Percentiles rank a stretch among this genome's conserved stretches.
These are phyloP conservation scores for Epinotia brunnichana DNA, from an alignment of 2,888 invertebrate genomes.

Conservation along the genomic window DNA sequence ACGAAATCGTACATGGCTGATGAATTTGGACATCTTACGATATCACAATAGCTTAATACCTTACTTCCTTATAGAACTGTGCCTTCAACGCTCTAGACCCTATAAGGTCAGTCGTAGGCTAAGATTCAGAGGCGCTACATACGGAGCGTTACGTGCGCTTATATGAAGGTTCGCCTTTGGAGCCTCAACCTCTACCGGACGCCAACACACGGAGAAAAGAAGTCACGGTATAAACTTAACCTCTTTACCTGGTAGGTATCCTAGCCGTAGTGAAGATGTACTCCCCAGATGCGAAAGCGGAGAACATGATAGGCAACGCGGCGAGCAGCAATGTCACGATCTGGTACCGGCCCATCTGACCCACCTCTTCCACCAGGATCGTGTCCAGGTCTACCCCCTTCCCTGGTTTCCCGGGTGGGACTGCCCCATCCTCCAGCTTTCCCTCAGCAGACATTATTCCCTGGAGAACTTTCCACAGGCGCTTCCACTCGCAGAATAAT, in stretches of 20 bases:
- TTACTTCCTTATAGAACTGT: not conserved
- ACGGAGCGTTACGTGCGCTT: too few relatives aligned
- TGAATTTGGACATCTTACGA: too few relatives aligned
- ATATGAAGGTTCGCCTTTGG: too few relatives aligned
- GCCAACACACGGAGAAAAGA: too few relatives aligned
- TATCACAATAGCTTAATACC: not conserved
- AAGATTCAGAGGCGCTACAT: too few relatives aligned
- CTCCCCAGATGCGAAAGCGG: slow-evolving; percentile 75
- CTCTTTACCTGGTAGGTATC: slow-evolving; percentile 67
- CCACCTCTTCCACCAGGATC: slow-evolving; percentile 71
- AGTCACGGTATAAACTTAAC: too few relatives aligned
- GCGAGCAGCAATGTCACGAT: slow-evolving; percentile 67
- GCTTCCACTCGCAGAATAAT: not conserved
- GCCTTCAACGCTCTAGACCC: too few relatives aligned
- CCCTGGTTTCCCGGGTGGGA: slow-evolving; percentile 10
- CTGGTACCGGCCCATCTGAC: slow-evolving; percentile 76
- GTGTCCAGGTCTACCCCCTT: slow-evolving; percentile 66
- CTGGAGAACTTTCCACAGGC: not conserved
- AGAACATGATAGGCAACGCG: slow-evolving; percentile 73
- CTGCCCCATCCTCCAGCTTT: slow-evolving; percentile 13
- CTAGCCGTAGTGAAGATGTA: slow-evolving; percentile 77
- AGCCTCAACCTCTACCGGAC: too few relatives aligned
- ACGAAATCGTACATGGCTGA: not conserved
- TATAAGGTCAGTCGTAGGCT: too few relatives aligned
- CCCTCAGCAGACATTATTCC: slow-evolving; percentile 4